Base-by-base conservation (phyloP, 2,113 vertebrate species). In the Burhinus bistriatus region DNA sequence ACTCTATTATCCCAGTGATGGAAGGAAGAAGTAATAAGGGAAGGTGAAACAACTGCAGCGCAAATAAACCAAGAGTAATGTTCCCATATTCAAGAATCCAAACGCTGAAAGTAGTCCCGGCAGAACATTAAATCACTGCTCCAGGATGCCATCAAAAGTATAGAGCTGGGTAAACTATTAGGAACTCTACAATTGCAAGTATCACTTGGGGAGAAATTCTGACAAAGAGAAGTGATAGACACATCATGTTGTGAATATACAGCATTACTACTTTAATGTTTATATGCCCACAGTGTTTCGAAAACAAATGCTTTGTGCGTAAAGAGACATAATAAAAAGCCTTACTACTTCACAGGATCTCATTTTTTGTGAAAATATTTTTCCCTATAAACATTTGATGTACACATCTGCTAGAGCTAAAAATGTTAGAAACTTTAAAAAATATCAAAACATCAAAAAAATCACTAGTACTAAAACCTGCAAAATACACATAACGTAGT, bases 271-370 rank as follows among this genome's bases (percentile, higher is more conserved):
- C 96, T 97, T 97, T 95, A 97, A 97, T 87, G 86, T 96, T 98
- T 97, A 97, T 98, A 89, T 94, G 93, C 87, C 90, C 86, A 88
- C 18, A 45, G 94, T 95, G 97, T 94, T 97, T 97, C 38, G 30
- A 95, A 95, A 98, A 95, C 92, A 97, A 98, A 98, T 91, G 88
- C 82, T 96, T 96, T 89, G 83, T 91, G 91, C 94, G 96, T 97
- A 96, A 97, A 96, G 88, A 64, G 64, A 96, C 58, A 65, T 77
- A 92, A 97, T 95, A 97, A 96, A 97, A 96, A 97, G 86, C 85
- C 95, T 75, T 93, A 55, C 76, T 90, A 83, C 94, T 97, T 97
- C 94, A 95, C 18, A 64, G 93, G 88, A 84, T 61, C 93, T 96
- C 73, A 73, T 97, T 93, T 97, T 96, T 93, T 68, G 73, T 42